Conservation (phyloP, 2,888 invertebrate species). For the Leucoptera coffeella region DNA sequence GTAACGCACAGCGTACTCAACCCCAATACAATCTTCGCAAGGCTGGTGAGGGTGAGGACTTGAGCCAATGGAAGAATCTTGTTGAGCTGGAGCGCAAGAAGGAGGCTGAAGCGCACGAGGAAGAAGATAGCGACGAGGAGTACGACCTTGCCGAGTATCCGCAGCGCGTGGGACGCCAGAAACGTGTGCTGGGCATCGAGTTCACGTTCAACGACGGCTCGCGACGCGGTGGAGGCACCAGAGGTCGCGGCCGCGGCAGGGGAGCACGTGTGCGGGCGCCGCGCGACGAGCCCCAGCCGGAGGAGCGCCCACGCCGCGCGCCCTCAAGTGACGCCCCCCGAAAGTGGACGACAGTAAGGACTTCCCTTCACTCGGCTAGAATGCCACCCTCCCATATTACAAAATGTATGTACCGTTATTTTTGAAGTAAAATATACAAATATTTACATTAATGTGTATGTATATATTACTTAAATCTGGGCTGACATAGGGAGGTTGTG, state of each 20-base stretch:
- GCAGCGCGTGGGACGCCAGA: conserved; percentile 80
- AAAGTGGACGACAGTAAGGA: conserved; percentile 94
- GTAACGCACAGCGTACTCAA: conserved; percentile 70
- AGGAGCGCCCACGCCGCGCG: conserved; percentile 29
- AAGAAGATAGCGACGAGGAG: conserved; percentile 64
- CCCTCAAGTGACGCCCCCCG: conserved; percentile 56
- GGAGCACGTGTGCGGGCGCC: no score
- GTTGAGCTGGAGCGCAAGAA: conserved; percentile 74
- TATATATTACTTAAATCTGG: conserved; percentile 38
- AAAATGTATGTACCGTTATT: conserved; percentile 53
- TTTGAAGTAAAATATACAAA: conserved; percentile 56
- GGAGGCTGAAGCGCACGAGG: conserved; percentile 55
- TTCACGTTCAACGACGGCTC: conserved; percentile 80
- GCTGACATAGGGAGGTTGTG: no score
- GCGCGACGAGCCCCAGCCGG: conserved; percentile 22
- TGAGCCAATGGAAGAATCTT: conserved; percentile 89
- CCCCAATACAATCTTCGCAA: conserved; percentile 88
- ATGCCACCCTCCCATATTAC: no score
- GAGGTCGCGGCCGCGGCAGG: conserved; percentile 49
- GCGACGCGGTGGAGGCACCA: conserved; percentile 64
- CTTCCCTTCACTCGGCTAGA: conserved; percentile 87
- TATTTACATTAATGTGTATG: conserved; percentile 51
- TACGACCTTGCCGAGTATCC: conserved; percentile 75
- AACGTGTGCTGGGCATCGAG: conserved; percentile 80
- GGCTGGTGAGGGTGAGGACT: conserved; percentile 90